Conservation (phyloP, 1,140 invertebrate species). For the Nasonia longicornis region DNA sequence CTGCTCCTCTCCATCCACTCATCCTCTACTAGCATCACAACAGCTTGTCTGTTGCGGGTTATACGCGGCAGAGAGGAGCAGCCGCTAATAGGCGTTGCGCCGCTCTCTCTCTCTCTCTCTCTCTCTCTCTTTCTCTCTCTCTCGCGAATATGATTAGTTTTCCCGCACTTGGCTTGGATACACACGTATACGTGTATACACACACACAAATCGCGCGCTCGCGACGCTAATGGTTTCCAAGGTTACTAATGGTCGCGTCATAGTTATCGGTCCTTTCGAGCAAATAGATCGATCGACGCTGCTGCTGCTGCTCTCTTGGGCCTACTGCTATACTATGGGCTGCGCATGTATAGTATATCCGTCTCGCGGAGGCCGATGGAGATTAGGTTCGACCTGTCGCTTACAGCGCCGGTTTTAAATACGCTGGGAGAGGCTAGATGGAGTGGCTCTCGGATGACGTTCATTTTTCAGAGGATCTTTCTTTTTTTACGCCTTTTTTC, state of each 20-base stretch:
- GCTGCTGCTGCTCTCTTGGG: background rate
- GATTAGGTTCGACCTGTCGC: slow-evolving; percentile 24
- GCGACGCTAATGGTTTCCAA: slow-evolving; percentile 46
- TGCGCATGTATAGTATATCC: background rate
- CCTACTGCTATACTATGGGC: background rate
- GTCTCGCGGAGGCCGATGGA: background rate
- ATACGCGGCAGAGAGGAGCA: background rate
- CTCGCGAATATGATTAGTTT: slow-evolving; percentile 29
- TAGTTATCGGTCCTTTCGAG: slow-evolving; percentile 46
- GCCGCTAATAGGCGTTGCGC: background rate
- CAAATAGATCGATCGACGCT: slow-evolving; percentile 46
- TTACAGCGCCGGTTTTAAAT: slow-evolving; percentile 5
- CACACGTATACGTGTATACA: background rate
- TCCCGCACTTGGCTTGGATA: background rate
- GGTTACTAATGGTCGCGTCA: slow-evolving; percentile 48
- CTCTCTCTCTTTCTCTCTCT: too few species aligned
- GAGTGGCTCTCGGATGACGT: background rate
- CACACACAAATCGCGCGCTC: slow-evolving; percentile 9
- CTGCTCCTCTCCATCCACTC: background rate
- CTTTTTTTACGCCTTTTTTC: background rate
- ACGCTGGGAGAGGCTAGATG: background rate
- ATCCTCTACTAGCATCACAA: too few species aligned
- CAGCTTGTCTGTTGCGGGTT: too few species aligned
- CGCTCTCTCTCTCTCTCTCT: too few species aligned
- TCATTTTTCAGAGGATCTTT: background rate